A percentile compares a stretch with the other conserved stretches of the same genome.
These are phyloP conservation scores for Chromobotia macracanthus DNA, from an alignment of 2,797 vertebrate species.

Conservation along the genomic window DNA sequence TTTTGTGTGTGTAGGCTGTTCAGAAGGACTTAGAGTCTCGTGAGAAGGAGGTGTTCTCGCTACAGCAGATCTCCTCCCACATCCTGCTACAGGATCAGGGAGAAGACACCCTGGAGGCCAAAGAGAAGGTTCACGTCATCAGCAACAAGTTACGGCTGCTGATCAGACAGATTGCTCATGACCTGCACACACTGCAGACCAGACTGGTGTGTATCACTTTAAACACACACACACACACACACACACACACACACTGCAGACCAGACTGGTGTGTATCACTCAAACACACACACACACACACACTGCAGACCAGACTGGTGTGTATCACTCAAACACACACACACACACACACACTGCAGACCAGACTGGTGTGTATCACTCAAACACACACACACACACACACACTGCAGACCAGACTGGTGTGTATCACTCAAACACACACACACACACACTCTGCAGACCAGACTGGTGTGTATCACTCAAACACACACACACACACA, in stretches of 20 bases:
- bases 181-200: conserved; percentile 71
- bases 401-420: too few relatives aligned
- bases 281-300: too few relatives aligned
- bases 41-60: conserved; percentile 75
- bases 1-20: conserved; percentile 80
- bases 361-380: too few relatives aligned
- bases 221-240: too few relatives aligned
- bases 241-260: too few relatives aligned
- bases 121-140: conserved; percentile 89
- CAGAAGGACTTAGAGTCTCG: conserved; percentile 79
- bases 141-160: conserved; percentile 83
- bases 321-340: conserved; percentile 42
- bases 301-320: too few relatives aligned
- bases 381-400: too few relatives aligned
- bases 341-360: not conserved
- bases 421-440: too few relatives aligned
- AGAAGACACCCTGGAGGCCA: conserved; percentile 83
- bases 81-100: conserved; percentile 78
- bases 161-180: conserved; percentile 74
- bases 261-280: too few relatives aligned
- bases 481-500: not conserved
- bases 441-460: too few relatives aligned
- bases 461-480: too few relatives aligned
- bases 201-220: too few relatives aligned
- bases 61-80: conserved; percentile 82